phyloP scores from a whole-genome alignment of 1,140 invertebrate genomes.

The Nasonia longicornis region DNA sequence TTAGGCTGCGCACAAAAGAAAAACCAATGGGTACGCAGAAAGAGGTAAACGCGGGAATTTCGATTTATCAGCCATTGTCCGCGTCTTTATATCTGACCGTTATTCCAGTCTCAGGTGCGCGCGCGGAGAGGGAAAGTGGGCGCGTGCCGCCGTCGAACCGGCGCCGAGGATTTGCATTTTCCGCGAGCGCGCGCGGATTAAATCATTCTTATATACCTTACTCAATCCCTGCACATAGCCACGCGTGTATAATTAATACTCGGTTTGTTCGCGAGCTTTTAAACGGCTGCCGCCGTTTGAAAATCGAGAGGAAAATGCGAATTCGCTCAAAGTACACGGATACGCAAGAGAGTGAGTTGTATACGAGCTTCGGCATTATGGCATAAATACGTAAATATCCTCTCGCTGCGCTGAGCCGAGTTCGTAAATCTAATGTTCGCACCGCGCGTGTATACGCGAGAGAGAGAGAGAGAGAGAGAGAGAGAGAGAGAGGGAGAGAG shows the following conservation, averaged over 20 bases:
- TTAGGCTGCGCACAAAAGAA: neutral
- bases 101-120: conserved; percentile 31
- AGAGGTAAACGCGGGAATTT: neutral
- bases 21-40: neutral
- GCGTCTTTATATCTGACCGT: conserved; percentile 5
- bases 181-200: conserved; percentile 32
- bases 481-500: too few relatives aligned
- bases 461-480: too few relatives aligned
- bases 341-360: too few relatives aligned
- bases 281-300: too few relatives aligned
- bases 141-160: conserved; percentile 37
- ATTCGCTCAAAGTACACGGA: too few relatives aligned
- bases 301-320: too few relatives aligned
- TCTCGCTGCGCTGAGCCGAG: too few relatives aligned
- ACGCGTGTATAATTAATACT: neutral
- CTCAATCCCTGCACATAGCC: neutral
- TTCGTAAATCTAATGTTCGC: too few relatives aligned
- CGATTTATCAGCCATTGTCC: conserved; percentile 32
- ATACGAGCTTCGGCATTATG: too few relatives aligned
- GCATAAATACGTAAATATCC: too few relatives aligned
- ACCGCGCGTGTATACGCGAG: too few relatives aligned
- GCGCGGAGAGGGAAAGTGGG: conserved; percentile 18
- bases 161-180: conserved; percentile 57
- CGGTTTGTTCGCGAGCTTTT: too few relatives aligned
- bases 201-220: conserved; percentile 7